These are phyloP conservation scores for Drosophila ogumai DNA, from an alignment of 1,140 invertebrate species.

Conservation along the genomic window DNA sequence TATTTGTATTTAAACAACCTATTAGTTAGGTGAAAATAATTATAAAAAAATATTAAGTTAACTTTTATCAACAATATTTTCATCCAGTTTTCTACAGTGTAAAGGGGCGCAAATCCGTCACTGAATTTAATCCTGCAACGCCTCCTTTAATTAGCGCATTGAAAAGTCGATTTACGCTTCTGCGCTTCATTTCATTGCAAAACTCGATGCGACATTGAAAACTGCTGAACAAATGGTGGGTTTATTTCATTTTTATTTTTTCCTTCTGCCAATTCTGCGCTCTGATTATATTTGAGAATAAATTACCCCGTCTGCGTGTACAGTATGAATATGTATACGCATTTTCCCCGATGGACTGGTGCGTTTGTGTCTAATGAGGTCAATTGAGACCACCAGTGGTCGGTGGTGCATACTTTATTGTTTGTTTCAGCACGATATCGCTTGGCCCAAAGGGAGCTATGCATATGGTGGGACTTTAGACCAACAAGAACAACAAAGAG, in stretches of 20 bases:
- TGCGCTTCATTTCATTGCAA: slow-evolving; percentile 31
- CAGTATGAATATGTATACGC: background rate
- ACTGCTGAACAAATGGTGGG: slow-evolving; percentile 32
- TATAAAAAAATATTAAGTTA: too few relatives aligned
- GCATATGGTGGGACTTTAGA: background rate
- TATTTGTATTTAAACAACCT: background rate
- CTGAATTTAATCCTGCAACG: slow-evolving; percentile 32
- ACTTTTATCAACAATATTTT: background rate
- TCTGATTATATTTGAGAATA: slow-evolving; percentile 39
- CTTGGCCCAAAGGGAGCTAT: slow-evolving; percentile 14
- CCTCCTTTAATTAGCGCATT: slow-evolving; percentile 43
- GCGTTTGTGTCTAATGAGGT: slow-evolving; percentile 46
- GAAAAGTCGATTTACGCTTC: slow-evolving; percentile 40
- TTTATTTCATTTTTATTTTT: slow-evolving; percentile 19
- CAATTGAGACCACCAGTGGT: slow-evolving; percentile 54
- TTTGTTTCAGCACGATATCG: slow-evolving; percentile 34
- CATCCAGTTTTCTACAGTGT: background rate
- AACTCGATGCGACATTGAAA: slow-evolving; percentile 43
- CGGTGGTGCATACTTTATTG: slow-evolving; percentile 34
- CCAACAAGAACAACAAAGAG: background rate
- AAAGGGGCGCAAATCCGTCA: background rate
- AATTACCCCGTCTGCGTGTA: slow-evolving; percentile 10
- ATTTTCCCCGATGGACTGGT: background rate
- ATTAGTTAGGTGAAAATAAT: too few relatives aligned
- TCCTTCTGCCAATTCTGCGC: slow-evolving; percentile 2